Evolutionary conservation across 64 coral and sea anemone genomes (phyloP), one percentile per base, ranked within the genome.

Genomic region (Porites lutea): DNA sequence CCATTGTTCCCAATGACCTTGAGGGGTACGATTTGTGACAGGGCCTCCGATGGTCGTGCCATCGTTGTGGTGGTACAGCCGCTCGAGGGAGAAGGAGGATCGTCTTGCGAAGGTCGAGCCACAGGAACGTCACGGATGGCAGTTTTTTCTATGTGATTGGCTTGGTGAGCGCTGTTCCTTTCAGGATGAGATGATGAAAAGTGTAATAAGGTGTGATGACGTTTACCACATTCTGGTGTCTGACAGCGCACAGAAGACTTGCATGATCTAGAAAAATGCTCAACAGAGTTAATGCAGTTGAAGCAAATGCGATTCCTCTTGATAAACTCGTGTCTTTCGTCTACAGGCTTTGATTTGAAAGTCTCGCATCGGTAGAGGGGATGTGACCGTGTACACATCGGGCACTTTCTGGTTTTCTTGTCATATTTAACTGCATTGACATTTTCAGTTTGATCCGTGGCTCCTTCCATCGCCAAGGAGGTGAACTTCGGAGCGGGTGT

Each of bases 181-280:
- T 18, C 47, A 37, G 50, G 61, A 59, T 52, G 52, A 22, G 88
- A 66, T 48, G 27, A 51, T 81, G 64, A 51, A 11, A 70, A 68
- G 49, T 80, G 76, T 58, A 90, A 69, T 51, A 90, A 65, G 4
- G 88, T 79, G 65, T 81, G 76, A 59, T 90, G 88, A 55, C 44
- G 21, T 13, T 88, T 77, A 48, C 72, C 86, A 19, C 86, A 76
- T 73, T 72, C 71, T 27, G 86, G 59, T 14, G 19, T 22, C 45
- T 76, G 37, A 58, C 86, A 88, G 6, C 72, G 86, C 43, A 57
- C 63, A 37, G 43, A 46, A 37, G 70, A 88, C 71, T 88, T 88
- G 55, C 86, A 88, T 59, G 51, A 54, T 53, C 67, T 90, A 53
- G 59, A 70, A 8, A 44, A 69, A 71, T 90, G 77, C 45, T 90